phyloP scores from a whole-genome alignment of 1,140 invertebrate genomes.

The Ladona fulva region DNA sequence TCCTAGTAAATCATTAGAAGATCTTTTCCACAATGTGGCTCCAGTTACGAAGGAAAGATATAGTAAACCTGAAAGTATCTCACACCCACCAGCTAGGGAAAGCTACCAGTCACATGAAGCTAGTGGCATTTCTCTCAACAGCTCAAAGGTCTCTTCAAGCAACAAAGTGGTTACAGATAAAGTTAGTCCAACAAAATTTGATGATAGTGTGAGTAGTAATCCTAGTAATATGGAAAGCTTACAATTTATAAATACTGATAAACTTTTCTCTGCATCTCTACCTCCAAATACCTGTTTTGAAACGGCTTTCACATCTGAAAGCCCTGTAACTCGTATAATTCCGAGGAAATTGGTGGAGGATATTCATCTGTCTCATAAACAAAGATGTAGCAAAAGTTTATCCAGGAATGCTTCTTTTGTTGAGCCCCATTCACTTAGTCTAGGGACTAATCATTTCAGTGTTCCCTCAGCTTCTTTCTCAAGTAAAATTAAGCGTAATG shows the following conservation, averaged over 20 bases:
- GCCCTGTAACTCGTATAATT: constrained; percentile 32
- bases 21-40: not conserved
- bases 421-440: not conserved
- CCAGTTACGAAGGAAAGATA: too few relatives aligned
- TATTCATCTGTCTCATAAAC: not conserved
- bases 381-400: not conserved
- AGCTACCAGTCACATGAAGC: too few relatives aligned
- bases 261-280: constrained; percentile 12
- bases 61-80: too few relatives aligned
- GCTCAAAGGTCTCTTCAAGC: too few relatives aligned
- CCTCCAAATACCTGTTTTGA: constrained; percentile 32
- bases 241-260: not conserved
- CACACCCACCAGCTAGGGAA: too few relatives aligned
- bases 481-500: not conserved
- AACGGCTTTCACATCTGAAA: constrained; percentile 35
- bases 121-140: too few relatives aligned
- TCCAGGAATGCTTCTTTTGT: not conserved
- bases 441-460: not conserved
- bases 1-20: not conserved
- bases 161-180: too few relatives aligned
- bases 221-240: not conserved
- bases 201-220: too few relatives aligned
- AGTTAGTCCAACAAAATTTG: too few relatives aligned
- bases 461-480: not conserved
- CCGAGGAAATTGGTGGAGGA: constrained; percentile 18